Evolutionary conservation across 1,140 invertebrate genomes (phyloP), one percentile per base, ranked within the genome.

Genomic region (Helicoverpa zea): DNA sequence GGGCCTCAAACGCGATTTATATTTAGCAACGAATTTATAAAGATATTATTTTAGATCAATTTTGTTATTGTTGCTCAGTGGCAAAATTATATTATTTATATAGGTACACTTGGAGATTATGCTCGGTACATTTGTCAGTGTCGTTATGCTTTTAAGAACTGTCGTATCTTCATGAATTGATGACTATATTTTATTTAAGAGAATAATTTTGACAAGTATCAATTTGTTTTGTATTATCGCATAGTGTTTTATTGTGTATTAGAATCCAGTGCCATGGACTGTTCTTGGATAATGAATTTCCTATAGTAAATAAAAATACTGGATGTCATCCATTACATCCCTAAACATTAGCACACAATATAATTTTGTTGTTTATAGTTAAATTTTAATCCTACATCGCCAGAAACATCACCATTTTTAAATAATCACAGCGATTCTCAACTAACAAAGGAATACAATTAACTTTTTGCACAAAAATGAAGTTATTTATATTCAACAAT

Each of bases 361-460:
- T 7, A 7, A 43, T 43, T 7, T 43, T 43, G n/a, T 43, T 43
- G 7, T 43, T 9, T 43, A 43, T 43, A 43, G 35, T 43, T 9
- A 43, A 43, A 43, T 43, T 43, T 43, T 47, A 35, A 43, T 66
- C n/a, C 13, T 35, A n/a, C 11, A 63, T 14, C 13, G 13, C 7
- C 61, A 13, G 35, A 63, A 35, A 35, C 35, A 16, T 47, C 1
- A 47, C 47, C 43, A 70, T 23, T 52, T 35, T 56, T 54, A 2
- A 54, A 72, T 30, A 35, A n/a, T 72, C 47, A 11, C 61, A 47
- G 9, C n/a, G 11, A 70, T 23, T n/a, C 29, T 4, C 52, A 54
- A 14, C 51, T 35, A 72, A 72, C 52, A 56, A 72, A 56, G 68
- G 51, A 72, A 35, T n/a, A 72, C 23, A 72, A 72, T 72, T 54